A percentile compares a stretch with the other conserved stretches of the same genome.
Conservation (phyloP, 2,797 vertebrate genomes). For the Okamejei kenojei region DNA sequence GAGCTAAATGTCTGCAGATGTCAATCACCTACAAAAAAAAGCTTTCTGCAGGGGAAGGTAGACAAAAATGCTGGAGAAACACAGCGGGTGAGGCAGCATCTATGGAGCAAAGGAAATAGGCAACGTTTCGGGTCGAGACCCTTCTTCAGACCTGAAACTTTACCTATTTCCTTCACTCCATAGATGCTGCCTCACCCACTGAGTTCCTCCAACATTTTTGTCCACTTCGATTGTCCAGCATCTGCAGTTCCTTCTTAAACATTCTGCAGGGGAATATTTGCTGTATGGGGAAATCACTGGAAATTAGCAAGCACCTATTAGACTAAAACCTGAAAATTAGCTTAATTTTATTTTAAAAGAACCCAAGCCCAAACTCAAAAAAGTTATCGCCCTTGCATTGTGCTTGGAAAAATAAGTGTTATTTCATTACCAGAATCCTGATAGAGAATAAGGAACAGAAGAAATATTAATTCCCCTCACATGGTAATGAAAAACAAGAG, state of each 20-base stretch:
- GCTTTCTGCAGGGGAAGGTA: not conserved
- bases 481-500: not conserved
- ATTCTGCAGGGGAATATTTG: not conserved
- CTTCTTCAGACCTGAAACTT: too few relatives aligned
- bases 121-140: too few relatives aligned
- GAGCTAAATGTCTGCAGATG: not conserved
- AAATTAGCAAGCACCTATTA: not conserved
- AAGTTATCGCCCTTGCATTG: not conserved
- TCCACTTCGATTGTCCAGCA: too few relatives aligned
- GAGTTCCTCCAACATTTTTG: too few relatives aligned
- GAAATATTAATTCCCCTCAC: not conserved
- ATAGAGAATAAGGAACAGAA: not conserved
- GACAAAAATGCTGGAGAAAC: too few relatives aligned
- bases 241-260: too few relatives aligned
- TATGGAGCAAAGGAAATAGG: too few relatives aligned
- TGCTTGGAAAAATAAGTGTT: not conserved
- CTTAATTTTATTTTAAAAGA: not conserved
- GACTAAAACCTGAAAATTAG: not conserved
- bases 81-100: too few relatives aligned
- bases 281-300: not conserved
- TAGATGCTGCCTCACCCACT: too few relatives aligned
- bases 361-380: not conserved
- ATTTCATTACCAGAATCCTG: slow-evolving; percentile 4
- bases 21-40: not conserved
- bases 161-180: too few relatives aligned